phyloP scores from a whole-genome alignment of 2,113 vertebrate species.

The Rhinopomastus cyanomelas region DNA sequence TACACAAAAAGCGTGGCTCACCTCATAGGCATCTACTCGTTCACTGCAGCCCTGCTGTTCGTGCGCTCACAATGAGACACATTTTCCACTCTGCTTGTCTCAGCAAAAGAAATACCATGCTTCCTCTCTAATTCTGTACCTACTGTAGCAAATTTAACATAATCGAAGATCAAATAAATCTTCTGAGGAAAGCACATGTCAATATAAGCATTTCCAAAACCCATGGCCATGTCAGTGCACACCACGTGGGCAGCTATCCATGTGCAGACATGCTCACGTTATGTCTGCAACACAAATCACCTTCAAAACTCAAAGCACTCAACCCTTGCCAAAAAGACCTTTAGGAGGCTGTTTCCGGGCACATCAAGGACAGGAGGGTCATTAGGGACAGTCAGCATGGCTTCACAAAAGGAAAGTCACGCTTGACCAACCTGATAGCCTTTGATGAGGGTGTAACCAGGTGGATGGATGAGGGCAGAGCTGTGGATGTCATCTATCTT shows the following conservation, averaged over 20 bases:
- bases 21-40: background rate
- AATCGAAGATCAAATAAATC: background rate
- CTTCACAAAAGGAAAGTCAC: too few relatives aligned
- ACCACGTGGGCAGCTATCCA: background rate
- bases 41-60: background rate
- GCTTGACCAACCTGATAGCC: too few relatives aligned
- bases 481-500: too few relatives aligned
- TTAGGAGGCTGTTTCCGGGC: too few relatives aligned
- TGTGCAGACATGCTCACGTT: background rate
- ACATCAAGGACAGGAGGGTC: too few relatives aligned
- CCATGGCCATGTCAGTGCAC: background rate
- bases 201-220: background rate
- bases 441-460: too few relatives aligned
- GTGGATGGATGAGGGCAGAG: too few relatives aligned
- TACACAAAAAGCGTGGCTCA: background rate
- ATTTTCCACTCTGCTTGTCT: background rate
- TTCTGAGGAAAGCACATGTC: background rate
- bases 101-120: background rate
- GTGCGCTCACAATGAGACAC: background rate
- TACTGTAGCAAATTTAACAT: background rate
- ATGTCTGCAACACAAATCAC: background rate
- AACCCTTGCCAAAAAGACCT: background rate
- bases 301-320: background rate
- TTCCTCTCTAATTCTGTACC: background rate
- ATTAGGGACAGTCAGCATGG: too few relatives aligned